These are phyloP conservation scores for Hyles vespertilio DNA, from an alignment of 1,140 invertebrate genomes.

Conservation along the genomic window DNA sequence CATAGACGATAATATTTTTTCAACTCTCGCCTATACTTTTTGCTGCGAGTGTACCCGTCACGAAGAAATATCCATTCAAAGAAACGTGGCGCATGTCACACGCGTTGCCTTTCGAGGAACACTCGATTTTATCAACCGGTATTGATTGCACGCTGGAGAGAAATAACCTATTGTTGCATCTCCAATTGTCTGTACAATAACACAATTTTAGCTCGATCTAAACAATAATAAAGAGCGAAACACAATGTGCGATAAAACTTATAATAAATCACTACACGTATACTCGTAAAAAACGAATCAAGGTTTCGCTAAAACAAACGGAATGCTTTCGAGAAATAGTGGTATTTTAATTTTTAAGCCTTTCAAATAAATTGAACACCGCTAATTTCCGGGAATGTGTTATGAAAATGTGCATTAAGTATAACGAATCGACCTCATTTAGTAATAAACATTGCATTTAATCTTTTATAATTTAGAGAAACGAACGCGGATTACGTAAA, in stretches of 20 bases:
- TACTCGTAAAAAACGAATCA: not conserved
- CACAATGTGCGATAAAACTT: not conserved
- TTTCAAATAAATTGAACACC: conserved; percentile 8
- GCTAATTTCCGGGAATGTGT: conserved; percentile 3
- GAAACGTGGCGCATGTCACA: conserved; percentile 49
- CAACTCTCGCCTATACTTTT: conserved; percentile 6
- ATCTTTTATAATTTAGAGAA: too few species aligned
- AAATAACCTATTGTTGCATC: conserved; percentile 37
- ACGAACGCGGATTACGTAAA: too few species aligned
- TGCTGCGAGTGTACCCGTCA: conserved; percentile 18
- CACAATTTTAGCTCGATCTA: not conserved
- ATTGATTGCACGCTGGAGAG: conserved; percentile 27
- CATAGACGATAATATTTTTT: too few species aligned
- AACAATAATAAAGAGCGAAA: not conserved
- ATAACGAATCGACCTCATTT: not conserved
- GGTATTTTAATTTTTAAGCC: conserved; percentile 1
- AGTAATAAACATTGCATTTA: not conserved
- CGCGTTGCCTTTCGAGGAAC: conserved; percentile 45
- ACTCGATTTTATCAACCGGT: conserved; percentile 36
- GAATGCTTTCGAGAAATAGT: conserved; percentile 3
- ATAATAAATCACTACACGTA: not conserved
- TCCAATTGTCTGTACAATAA: conserved; percentile 1
- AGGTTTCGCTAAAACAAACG: conserved; percentile 1
- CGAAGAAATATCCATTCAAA: conserved; percentile 33
- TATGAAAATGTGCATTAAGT: conserved; percentile 4